Evolutionary conservation across 2,113 vertebrate species (phyloP).

Genomic region (Thunnus maccoyii): DNA sequence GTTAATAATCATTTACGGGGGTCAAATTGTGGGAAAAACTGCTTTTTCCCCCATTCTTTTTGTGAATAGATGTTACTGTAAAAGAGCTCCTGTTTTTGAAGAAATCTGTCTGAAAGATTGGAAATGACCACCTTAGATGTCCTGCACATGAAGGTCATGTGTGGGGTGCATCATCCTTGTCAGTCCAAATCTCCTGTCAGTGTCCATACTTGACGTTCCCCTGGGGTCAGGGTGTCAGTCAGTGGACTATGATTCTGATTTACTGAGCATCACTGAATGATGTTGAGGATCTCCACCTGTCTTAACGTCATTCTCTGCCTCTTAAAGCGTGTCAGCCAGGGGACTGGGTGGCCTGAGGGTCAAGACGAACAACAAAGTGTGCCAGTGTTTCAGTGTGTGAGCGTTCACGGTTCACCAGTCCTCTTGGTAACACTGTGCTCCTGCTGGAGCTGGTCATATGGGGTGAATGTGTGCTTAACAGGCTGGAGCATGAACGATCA

Average conservation of each 20-base stretch:
- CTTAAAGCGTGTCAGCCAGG: neutral
- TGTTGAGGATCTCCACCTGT: neutral
- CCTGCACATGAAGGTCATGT: constrained; percentile 19
- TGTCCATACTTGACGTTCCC: constrained; percentile 24
- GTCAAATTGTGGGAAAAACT: neutral
- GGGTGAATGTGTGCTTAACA: neutral
- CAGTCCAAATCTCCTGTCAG: neutral
- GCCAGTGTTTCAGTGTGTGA: constrained; percentile 24
- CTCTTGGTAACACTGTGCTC: neutral
- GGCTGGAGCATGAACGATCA: constrained; percentile 28
- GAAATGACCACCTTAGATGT: constrained; percentile 4
- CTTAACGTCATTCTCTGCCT: constrained; percentile 22
- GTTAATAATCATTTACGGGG: neutral
- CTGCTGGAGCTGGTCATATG: constrained; percentile 2
- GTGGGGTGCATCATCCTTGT: constrained; percentile 16
- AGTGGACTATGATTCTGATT: constrained; percentile 11
- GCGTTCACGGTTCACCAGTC: neutral
- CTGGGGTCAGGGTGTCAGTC: constrained; percentile 34
- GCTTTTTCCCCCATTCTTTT: neutral
- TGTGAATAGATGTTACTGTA: constrained; percentile 11
- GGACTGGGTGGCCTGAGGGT: constrained; percentile 31
- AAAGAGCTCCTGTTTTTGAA: neutral
- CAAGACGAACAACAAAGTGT: constrained; percentile 46
- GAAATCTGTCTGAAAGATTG: constrained; percentile 15
- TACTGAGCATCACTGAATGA: constrained; percentile 14